Base-by-base conservation (phyloP, 2,113 vertebrate genomes). In the Myrmophylax atrothorax region DNA sequence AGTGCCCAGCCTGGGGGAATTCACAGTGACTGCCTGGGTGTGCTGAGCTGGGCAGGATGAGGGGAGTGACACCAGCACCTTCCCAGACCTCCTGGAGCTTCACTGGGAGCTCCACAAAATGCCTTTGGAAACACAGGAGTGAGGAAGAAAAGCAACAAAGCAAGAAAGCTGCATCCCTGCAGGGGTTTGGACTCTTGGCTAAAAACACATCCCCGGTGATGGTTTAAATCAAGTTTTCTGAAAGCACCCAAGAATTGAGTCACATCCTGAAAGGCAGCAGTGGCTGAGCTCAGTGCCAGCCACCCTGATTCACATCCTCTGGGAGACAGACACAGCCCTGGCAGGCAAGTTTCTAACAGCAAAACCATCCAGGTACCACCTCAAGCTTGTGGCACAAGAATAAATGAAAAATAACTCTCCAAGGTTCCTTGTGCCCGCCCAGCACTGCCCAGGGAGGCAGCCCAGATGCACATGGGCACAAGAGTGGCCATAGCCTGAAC, bases 61-160 rank as follows among this genome's bases (percentile, higher is more conserved):
- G 58, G n/a, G 5, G 28, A 0, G 3, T n/a, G 75, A n/a, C 56
- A 44, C 8, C 25, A 14, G 69, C 1, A 28, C 38, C 73, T 35
- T 3, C 5, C 16, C 20, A 9, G 20, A 25, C 31, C 29, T 42
- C 59, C 59, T 13, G 38, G 13, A 25, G 68, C 58, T 37, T 19
- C 14, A 10, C 4, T 3, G 62, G 16, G 1, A 1, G 58, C 38
- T 33, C 58, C 8, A 6, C 2, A 1, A 33, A 53, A 60, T 3
- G 38, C 11, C 46, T 70, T 50, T 55, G 28, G 46, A 40, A 72
- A 24, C 1, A 78, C 24, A 40, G 49, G 18, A 56, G 24, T 5
- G 33, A 90, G 50, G 55, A 49, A 33, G 20, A 38, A 69, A 69
- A 69, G 40, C 78, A 75, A 53, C 55, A 78, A 58, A 53, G 46